Base-by-base conservation (phyloP, 2,888 invertebrate genomes). In the Limnephilus marmoratus region DNA sequence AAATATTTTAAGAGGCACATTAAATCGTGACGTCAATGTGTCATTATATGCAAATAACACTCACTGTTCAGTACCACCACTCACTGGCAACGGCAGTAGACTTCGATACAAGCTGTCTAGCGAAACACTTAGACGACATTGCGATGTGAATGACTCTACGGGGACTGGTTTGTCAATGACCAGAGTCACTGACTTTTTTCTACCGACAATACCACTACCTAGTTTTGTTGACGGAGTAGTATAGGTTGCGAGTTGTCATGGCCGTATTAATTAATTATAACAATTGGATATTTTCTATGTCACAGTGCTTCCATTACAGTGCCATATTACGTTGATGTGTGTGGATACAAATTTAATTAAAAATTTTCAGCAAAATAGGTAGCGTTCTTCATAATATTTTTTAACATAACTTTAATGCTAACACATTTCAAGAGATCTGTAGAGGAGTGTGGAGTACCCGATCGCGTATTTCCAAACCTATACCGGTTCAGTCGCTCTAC, bases 1-100 rank as follows among this genome's bases (percentile, higher is more conserved):
- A 83, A 83, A 83, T 83, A 24, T 49, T 83, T 37, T 45, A 86
- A 86, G n/a, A 86, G 86, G 15, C 41, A 29, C 49, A 45, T 86
- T 86, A 86, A 45, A 24, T 45, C 5, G 86, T 86, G 86, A 86
- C 41, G 86, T 86, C 45, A 45, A 29, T 45, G 86, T 45, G 86
- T 86, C 86, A 86, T 86, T 86, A 86, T 45, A 86, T 86, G 86
- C 86, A 86, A 86, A 86, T 86, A 45, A 13, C 86, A n/a, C 86
- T 86, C 45, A 29, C 86, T 45, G 45, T 24, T 29, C 24, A 85
- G 9, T 85, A 41, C 85, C 45, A 37, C 18, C 4, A 37, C 85
- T 34, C 85, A 18, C 37, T n/a, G 37, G 41, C 85, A n/a, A 45
- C n/a, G 83, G 83, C 29, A 29, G 41, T 68, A 68, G 7, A 9